phyloP scores from a whole-genome alignment of 53 echinoderm and acorn worm species.

The Actinopyga echinites region DNA sequence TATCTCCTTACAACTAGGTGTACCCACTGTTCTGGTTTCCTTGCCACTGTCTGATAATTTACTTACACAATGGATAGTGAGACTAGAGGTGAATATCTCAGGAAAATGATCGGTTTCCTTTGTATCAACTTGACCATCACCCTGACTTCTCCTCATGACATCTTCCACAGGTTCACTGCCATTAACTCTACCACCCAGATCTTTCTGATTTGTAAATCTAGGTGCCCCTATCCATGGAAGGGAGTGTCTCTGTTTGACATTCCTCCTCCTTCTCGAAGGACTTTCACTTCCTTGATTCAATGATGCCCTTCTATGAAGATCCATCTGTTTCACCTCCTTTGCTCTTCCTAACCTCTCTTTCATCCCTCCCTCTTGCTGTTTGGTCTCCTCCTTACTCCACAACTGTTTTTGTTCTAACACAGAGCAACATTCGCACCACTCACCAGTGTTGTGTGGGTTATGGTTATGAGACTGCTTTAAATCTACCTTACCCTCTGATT shows the following conservation, averaged over 20 bases:
- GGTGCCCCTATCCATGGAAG: slow-evolving; percentile 19
- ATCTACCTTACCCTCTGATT: too few species aligned
- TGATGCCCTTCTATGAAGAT: not conserved
- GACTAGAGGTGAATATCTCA: too few species aligned
- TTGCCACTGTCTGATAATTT: too few species aligned
- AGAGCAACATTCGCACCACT: slow-evolving; percentile 19
- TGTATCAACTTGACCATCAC: too few species aligned
- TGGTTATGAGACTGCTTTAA: not conserved
- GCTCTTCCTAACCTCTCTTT: too few species aligned
- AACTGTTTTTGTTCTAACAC: slow-evolving; percentile 6
- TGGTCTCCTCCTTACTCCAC: not conserved
- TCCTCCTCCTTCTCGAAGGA: not conserved
- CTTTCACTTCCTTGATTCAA: not conserved
- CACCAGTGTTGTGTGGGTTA: not conserved
- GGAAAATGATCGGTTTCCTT: too few species aligned
- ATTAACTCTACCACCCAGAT: not conserved
- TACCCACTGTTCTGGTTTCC: too few species aligned
- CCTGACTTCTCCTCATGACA: not conserved
- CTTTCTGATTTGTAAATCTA: not conserved
- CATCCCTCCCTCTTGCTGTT: not conserved
- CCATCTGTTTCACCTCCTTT: not conserved
- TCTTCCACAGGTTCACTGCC: not conserved
- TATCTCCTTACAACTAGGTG: too few species aligned
- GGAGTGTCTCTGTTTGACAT: not conserved
- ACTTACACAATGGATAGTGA: too few species aligned